Evolutionary conservation across 2,888 invertebrate genomes (phyloP).

Genomic region (Ormyrus rosae): DNA sequence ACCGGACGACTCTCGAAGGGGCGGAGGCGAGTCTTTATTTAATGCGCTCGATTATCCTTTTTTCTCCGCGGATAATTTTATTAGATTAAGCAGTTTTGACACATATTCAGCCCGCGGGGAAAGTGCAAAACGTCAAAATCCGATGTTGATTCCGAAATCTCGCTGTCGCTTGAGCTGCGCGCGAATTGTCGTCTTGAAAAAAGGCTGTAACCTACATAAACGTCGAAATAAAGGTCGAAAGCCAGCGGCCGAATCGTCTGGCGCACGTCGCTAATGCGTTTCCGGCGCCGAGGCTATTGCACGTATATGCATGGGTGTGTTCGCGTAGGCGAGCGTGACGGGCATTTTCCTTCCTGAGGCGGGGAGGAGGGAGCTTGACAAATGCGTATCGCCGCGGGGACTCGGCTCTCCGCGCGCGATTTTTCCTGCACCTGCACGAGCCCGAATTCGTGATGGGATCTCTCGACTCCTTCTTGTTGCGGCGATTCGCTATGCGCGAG

Average conservation of each 20-base stretch:
- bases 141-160: too few relatives aligned
- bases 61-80: not conserved
- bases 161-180: too few relatives aligned
- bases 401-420: not conserved
- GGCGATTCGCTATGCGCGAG: too few relatives aligned
- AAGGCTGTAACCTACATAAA: too few relatives aligned
- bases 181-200: too few relatives aligned
- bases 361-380: conserved; percentile 25
- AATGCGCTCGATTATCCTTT: not conserved
- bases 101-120: too few relatives aligned
- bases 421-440: too few relatives aligned
- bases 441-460: too few relatives aligned
- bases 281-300: conserved; percentile 14
- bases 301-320: not conserved
- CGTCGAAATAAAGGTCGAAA: conserved; percentile 7
- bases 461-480: too few relatives aligned
- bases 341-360: conserved; percentile 1
- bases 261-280: conserved; percentile 28
- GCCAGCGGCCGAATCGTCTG: not conserved
- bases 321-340: conserved; percentile 21
- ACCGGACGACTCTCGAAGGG: conserved; percentile 21
- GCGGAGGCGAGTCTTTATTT: not conserved
- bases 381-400: conserved; percentile 34
- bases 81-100: too few relatives aligned
- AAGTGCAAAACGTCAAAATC: too few relatives aligned